Percentiles rank a stretch among this genome's conserved stretches.
Evolutionary conservation across 2,888 invertebrate species (phyloP).

Genomic region (Trissolcus japonicus): DNA sequence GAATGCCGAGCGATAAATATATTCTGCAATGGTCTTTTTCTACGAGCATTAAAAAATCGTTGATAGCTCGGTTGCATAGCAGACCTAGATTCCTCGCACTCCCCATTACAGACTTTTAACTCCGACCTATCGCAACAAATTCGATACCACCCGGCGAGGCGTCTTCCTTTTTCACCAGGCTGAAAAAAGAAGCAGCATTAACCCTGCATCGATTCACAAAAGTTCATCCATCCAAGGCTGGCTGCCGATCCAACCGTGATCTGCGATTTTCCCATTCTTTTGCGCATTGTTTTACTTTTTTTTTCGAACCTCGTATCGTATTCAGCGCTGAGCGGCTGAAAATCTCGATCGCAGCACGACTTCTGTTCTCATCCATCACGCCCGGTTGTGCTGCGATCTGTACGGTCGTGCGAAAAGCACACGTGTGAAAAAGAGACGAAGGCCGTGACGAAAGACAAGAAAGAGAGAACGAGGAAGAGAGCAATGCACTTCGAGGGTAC

Average conservation of each 20-base stretch:
- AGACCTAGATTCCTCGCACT: slow-evolving; percentile 42
- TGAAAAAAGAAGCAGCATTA: slow-evolving; percentile 21
- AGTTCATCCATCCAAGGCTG: slow-evolving; percentile 22
- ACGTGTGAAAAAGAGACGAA: slow-evolving; percentile 43
- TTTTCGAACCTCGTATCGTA: too few relatives aligned
- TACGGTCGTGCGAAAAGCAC: slow-evolving; percentile 20
- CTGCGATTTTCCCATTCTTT: slow-evolving; percentile 10
- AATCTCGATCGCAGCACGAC: neutral
- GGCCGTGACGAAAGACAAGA: slow-evolving; percentile 27
- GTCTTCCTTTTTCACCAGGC: slow-evolving; percentile 18
- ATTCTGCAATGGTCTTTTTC: slow-evolving; percentile 10
- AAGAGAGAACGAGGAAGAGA: slow-evolving; percentile 54
- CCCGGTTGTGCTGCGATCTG: slow-evolving; percentile 31
- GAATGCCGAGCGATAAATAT: slow-evolving; percentile 10
- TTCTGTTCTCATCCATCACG: slow-evolving; percentile 4
- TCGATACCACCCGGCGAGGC: slow-evolving; percentile 31
- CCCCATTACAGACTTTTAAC: slow-evolving; percentile 18
- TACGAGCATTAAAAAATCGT: slow-evolving; percentile 14
- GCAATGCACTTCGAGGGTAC: slow-evolving; percentile 54
- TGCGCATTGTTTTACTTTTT: slow-evolving; percentile 2
- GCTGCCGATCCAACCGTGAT: slow-evolving; percentile 59
- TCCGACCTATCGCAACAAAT: slow-evolving; percentile 44
- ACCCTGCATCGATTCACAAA: slow-evolving; percentile 19
- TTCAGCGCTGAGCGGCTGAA: too few relatives aligned
- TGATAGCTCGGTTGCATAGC: slow-evolving; percentile 23